Evolutionary conservation across 2,113 vertebrate genomes (phyloP).

Genomic region (Crypturellus undulatus): DNA sequence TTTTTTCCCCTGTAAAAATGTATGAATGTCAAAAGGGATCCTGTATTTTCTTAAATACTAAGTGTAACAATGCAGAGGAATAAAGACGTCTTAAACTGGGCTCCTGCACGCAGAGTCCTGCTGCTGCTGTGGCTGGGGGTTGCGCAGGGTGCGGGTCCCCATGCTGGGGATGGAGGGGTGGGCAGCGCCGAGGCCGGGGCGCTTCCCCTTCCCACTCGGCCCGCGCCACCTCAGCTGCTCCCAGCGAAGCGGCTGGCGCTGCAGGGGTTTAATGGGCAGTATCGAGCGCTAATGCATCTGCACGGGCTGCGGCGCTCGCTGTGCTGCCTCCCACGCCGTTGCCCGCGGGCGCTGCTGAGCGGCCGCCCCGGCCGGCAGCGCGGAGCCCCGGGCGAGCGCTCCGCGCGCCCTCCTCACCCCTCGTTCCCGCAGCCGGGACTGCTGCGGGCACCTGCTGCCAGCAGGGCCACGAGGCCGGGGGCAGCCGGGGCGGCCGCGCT

Average conservation of each 20-base stretch:
- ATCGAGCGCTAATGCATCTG: fast-evolving
- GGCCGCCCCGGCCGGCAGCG: too few relatives aligned
- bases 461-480: too few relatives aligned
- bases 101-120: background rate
- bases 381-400: too few relatives aligned
- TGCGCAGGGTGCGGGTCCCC: too few relatives aligned
- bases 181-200: background rate
- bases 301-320: background rate
- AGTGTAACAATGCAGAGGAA: slow-evolving; percentile 62
- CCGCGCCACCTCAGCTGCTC: fast-evolving
- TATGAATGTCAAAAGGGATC: slow-evolving; percentile 75
- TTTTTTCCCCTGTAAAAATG: slow-evolving; percentile 78
- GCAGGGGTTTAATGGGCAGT: background rate
- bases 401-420: too few relatives aligned
- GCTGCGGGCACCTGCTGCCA: too few relatives aligned
- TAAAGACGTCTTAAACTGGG: slow-evolving; percentile 61
- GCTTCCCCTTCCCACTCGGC: fast-evolving
- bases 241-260: background rate
- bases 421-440: too few relatives aligned
- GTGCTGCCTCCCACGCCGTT: too few relatives aligned
- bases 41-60: slow-evolving; percentile 81
- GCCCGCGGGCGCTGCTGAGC: too few relatives aligned
- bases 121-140: background rate
- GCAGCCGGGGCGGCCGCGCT: too few relatives aligned
- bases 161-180: background rate